Percentiles rank a stretch among this genome's conserved stretches.
Evolutionary conservation across 2,797 vertebrate species (phyloP).

Genomic region (Urocyon cinereoargenteus): DNA sequence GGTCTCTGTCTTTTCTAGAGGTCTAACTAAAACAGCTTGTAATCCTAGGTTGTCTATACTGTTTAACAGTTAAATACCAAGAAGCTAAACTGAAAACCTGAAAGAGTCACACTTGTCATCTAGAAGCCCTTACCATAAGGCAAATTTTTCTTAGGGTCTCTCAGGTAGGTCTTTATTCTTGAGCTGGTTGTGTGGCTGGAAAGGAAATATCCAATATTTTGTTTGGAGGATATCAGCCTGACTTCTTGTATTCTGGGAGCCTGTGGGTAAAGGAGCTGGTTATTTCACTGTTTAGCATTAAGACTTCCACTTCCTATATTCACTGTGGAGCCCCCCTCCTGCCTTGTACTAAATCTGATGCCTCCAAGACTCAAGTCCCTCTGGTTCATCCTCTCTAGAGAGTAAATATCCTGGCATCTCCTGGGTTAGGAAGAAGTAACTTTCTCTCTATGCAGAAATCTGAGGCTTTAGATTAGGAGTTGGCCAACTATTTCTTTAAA

Average conservation of each 20-base stretch:
- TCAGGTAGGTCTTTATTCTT: neutral
- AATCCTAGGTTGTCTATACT: neutral
- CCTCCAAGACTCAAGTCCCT: neutral
- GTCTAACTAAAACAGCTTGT: neutral
- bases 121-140: neutral
- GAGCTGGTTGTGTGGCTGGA: neutral
- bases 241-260: neutral
- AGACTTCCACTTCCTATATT: neutral
- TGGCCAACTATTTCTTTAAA: neutral
- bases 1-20: neutral
- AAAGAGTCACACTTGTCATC: neutral
- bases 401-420: neutral
- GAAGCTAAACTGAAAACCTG: neutral
- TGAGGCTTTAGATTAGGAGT: neutral
- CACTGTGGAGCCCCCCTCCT: neutral
- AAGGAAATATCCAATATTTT: neutral
- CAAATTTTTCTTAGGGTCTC: neutral
- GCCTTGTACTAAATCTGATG: neutral
- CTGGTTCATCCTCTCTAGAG: neutral
- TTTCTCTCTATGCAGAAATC: neutral
- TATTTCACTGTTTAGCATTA: neutral
- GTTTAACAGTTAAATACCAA: neutral
- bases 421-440: neutral
- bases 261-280: neutral
- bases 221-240: neutral